Evolutionary conservation across 1,140 invertebrate species (phyloP), one percentile per base, ranked within the genome.

Genomic region (Zaprionus inermis): DNA sequence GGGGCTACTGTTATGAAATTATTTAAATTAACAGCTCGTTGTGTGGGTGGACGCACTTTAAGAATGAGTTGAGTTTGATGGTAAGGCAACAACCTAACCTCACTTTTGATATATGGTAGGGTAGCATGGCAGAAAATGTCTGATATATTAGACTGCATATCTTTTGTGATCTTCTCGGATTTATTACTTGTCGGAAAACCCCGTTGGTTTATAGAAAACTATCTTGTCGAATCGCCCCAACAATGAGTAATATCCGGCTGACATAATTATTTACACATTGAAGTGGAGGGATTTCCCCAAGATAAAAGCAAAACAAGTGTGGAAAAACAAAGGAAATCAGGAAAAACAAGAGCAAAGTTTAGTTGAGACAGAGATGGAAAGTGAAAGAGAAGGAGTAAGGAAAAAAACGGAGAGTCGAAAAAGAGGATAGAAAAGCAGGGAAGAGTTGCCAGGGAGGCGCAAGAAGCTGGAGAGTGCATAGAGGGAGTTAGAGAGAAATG

Each of bases 221-320:
- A 67, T 64, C 20, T 44, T 44, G 34, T 49, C 54, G 30, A 76
- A 73, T 72, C 7, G 9, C 7, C 2, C 36, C 1, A 6, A 6
- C 79, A 81, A 79, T 69, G 84, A 77, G 72, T 75, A 63, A 85
- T 80, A 84, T 85, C 81, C 74, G 70, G 32, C 54, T 41, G 36
- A 22, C 64, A 56, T 56, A 64, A 65, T 57, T 66, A 65, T 57
- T 66, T 57, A 14, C 44, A 9, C 44, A 54, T 56, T 28, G 12
- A 63, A 61, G 64, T 57, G 71, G 20, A 28, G 59, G 46, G 61
- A 60, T 34, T 44, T 1, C 30, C 54, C 54, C 32, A 34, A 65
- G 46, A 44, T 44, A 46, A 38, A 54, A 49, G 16, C 49, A 58
- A 49, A 54, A 79, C 28, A 65, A 67, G 41, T n/a, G 36, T n/a